Conservation (phyloP, 2,797 vertebrate genomes). For the Gymnothorax reevesii region DNA sequence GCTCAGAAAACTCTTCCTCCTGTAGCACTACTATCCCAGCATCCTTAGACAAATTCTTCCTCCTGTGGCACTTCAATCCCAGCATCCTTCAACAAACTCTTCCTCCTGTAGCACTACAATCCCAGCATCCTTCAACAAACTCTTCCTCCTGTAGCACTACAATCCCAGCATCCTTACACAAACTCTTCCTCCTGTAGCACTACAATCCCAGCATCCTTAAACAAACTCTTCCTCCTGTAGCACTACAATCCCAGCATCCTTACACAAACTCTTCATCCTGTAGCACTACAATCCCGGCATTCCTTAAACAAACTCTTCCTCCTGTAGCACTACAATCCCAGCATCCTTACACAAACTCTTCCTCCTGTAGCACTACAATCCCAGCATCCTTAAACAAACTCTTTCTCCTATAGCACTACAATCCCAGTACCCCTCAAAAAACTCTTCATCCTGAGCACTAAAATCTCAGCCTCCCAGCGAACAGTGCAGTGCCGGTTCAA, state of each 20-base stretch:
- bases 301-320: no score
- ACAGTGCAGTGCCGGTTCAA: background rate
- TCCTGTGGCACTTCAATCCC: background rate
- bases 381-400: background rate
- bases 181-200: background rate
- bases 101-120: background rate
- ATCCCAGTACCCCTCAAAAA: background rate
- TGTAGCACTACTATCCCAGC: no score
- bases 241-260: background rate
- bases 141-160: background rate
- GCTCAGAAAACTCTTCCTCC: no score
- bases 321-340: background rate
- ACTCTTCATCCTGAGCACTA: background rate
- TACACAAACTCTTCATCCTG: no score
- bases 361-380: background rate
- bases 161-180: background rate
- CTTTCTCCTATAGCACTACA: background rate
- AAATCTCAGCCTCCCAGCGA: background rate
- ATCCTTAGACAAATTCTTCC: background rate
- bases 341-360: background rate
- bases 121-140: background rate
- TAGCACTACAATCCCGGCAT: no score
- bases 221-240: background rate
- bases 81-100: background rate
- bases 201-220: background rate